Base-by-base conservation (phyloP, 2,888 invertebrate species). In the Ormyrus pomaceus region DNA sequence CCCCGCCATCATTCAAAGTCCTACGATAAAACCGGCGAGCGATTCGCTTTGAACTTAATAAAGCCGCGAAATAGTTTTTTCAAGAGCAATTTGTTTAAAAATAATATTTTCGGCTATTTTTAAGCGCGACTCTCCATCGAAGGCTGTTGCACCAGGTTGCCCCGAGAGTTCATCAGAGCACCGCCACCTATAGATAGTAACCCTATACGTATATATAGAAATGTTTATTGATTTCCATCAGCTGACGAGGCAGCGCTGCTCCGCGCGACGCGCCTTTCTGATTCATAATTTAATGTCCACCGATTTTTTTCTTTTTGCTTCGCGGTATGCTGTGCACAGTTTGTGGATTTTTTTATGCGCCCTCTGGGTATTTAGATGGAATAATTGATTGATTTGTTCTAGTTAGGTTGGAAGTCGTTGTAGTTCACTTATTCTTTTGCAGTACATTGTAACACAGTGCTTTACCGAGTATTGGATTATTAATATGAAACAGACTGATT, bases 181-280 rank as follows among this genome's bases (percentile, higher is more conserved):
- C 11, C 8, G 11, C 45, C 45, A 55, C n/a, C 48, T 64, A 64
- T 58, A 56, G 9, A 56, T 9, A 10, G 9, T n/a, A 7, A 7
- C 48, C 34, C n/a, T 53, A 66, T 34, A 7, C 53, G 7, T 51
- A 34, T 6, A 62, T 48, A 34, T 9, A 45, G 34, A 69, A 19
- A 69, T 55, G 11, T 66, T 61, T 71, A 80, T 80, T 50, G 79
- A 80, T 76, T 76, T 10, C 34, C 71, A 71, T 66, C 75, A 58
- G 71, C 71, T 71, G 61, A 61, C 65, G 11, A n/a, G 10, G 11
- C 45, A 10, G 51, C 53, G 13, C 45, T 45, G n/a, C 11, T 53
- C 62, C 34, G 48, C n/a, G 19, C 48, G 61, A 45, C n/a, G 11
- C 48, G 61, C n/a, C 51, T 34, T 79, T 72, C 45, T 10, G 13